Percentiles rank a stretch among this genome's conserved stretches.
phyloP scores from a whole-genome alignment of 2,888 invertebrate genomes.

The Chrysopilus asiliformis region DNA sequence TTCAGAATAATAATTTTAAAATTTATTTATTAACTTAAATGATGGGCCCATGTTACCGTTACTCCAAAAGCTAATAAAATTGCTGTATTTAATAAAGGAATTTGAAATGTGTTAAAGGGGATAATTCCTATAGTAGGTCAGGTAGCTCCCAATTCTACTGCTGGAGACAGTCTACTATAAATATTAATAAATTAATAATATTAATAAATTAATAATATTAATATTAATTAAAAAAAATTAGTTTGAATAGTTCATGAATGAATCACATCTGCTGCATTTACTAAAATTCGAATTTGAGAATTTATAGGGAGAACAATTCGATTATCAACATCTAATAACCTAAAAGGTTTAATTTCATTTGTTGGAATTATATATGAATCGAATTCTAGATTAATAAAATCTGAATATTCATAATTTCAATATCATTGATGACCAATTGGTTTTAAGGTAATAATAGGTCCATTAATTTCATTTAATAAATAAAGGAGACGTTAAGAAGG shows the following conservation, averaged over 20 bases:
- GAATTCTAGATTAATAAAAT: constrained; percentile 45
- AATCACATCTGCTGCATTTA: constrained; percentile 49
- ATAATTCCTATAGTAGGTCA: too few relatives aligned
- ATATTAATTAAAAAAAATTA: too few relatives aligned
- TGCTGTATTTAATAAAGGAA: too few relatives aligned
- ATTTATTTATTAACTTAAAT: neutral
- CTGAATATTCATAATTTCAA: too few relatives aligned
- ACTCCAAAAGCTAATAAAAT: too few relatives aligned
- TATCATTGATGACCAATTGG: constrained; percentile 53
- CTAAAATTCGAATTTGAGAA: constrained; percentile 48
- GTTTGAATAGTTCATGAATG: constrained; percentile 54
- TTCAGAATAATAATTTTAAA: neutral
- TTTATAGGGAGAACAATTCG: constrained; percentile 44
- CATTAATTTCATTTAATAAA: constrained; percentile 47
- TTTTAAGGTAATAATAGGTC: constrained; percentile 45
- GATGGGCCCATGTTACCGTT: too few relatives aligned
- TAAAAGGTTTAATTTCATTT: constrained; percentile 37
- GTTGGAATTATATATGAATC: constrained; percentile 47
- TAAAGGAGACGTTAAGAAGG: constrained; percentile 48
- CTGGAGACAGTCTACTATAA: too few relatives aligned
- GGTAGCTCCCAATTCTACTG: too few relatives aligned
- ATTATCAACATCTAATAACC: constrained; percentile 51
- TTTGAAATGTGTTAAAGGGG: too few relatives aligned
- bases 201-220: too few relatives aligned
- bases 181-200: too few relatives aligned